Base-by-base conservation (phyloP, 1,140 invertebrate genomes). In the Zaprionus africanus region DNA sequence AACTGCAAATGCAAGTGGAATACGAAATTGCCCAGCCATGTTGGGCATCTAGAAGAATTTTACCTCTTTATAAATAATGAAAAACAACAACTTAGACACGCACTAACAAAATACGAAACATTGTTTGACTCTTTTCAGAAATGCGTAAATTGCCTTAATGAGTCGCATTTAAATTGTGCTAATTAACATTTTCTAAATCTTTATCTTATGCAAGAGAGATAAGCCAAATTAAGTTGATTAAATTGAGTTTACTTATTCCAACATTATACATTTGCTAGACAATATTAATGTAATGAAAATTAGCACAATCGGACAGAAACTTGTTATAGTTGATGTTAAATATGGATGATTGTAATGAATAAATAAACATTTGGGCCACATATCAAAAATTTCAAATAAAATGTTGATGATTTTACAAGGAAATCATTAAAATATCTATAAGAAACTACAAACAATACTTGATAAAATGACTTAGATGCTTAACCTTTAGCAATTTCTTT, bases 31-130 rank as follows among this genome's bases (percentile, higher is more conserved):
- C 12, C 46, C 17, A 24, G 17, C 46, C 46, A 51, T 22, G 19
- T 51, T 22, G 46, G 46, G 46, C 46, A 51, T 51, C 46, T 51
- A 51, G 46, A 51, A 51, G 46, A 51, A 51, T 51, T 51, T 51
- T 51, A 51, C 46, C 15, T 15, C 53, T 56, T 56, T 56, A 56
- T 28, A 56, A 56, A 56, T 56, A 28, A 56, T 28, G 26, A 56
- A 56, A 24, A 28, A 56, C 28, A 56, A 11, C 41, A 17, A 15
- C 36, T 7, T 17, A 34, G 31, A 17, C 41, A 46, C 2, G 41
- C 41, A 46, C n/a, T 11, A 17, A 19, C 41, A 46, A 46, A 46
- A 46, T 46, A 46, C 41, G 19, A 46, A 46, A 46, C 41, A 46
- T 43, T 54, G 1, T 54, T 28, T 15, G 13, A 5, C 9, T 12